Conservation (phyloP, 2,797 vertebrate genomes). For the Pampus argenteus region DNA sequence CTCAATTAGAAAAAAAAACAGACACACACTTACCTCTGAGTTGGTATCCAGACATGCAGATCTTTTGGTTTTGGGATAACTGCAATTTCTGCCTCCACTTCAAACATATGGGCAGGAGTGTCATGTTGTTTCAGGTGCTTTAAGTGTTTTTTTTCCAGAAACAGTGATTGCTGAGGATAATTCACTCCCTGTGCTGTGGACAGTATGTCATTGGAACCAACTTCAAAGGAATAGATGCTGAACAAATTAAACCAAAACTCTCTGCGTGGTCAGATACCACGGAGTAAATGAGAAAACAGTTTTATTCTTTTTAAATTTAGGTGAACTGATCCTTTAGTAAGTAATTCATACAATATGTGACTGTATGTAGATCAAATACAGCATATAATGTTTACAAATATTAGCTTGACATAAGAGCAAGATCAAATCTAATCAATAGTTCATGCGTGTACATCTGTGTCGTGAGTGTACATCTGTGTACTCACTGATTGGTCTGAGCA, state of each 20-base stretch:
- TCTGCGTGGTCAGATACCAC: too few species aligned
- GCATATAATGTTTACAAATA: not conserved
- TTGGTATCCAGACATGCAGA: not conserved
- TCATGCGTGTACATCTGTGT: not conserved
- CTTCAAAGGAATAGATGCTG: not conserved
- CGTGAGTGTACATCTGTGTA: not conserved
- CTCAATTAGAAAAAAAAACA: accelerated
- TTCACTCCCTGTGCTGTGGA: not conserved
- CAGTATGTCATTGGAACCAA: not conserved
- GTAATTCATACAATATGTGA: too few species aligned
- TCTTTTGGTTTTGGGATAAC: not conserved
- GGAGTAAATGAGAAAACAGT: not conserved
- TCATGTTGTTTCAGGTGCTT: not conserved
- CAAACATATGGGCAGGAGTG: too few species aligned
- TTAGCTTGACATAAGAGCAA: not conserved
- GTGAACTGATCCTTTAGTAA: not conserved
- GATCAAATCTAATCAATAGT: constrained; percentile 10
- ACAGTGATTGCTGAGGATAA: not conserved
- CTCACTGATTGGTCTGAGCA: not conserved
- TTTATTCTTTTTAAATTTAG: not conserved
- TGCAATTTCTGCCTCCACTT: not conserved
- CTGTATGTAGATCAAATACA: not conserved
- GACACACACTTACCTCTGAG: not conserved
- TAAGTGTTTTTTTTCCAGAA: not conserved
- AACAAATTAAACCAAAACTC: not conserved